Percentiles rank a stretch among this genome's conserved stretches.
These are phyloP conservation scores for Tromatobia lineatoria DNA, from an alignment of 2,888 invertebrate species.

Conservation along the genomic window DNA sequence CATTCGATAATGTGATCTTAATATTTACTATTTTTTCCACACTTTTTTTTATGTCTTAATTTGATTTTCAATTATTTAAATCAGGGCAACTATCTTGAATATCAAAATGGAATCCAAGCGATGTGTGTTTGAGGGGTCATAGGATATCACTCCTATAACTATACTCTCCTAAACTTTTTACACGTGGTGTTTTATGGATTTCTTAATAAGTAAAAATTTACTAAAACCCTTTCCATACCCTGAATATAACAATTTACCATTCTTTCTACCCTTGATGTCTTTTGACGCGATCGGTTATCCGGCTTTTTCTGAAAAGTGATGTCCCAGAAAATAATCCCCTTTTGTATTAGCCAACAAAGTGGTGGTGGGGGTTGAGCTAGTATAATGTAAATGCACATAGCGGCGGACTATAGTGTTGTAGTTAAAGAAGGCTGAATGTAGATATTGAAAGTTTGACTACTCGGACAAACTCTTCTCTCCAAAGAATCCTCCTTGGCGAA, in stretches of 20 bases:
- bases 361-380: not conserved
- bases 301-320: too few species aligned
- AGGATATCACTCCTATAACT: too few species aligned
- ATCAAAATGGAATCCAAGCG: too few species aligned
- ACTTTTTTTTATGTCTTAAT: too few species aligned
- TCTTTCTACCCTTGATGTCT: not conserved
- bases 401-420: not conserved
- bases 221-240: not conserved
- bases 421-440: not conserved
- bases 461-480: constrained; percentile 7
- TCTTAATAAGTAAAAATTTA: not conserved
- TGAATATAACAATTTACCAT: not conserved
- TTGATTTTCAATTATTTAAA: too few species aligned
- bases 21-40: too few species aligned
- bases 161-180: too few species aligned
- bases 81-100: too few species aligned
- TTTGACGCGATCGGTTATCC: not conserved
- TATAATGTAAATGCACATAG: not conserved
- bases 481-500: constrained; percentile 1
- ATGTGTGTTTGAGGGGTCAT: too few species aligned
- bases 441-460: constrained; percentile 30
- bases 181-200: too few species aligned
- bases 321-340: too few species aligned
- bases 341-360: not conserved
- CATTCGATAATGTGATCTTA: too few species aligned